Base-by-base conservation (phyloP, 2,113 vertebrate genomes). In the Chunga burmeisteri region DNA sequence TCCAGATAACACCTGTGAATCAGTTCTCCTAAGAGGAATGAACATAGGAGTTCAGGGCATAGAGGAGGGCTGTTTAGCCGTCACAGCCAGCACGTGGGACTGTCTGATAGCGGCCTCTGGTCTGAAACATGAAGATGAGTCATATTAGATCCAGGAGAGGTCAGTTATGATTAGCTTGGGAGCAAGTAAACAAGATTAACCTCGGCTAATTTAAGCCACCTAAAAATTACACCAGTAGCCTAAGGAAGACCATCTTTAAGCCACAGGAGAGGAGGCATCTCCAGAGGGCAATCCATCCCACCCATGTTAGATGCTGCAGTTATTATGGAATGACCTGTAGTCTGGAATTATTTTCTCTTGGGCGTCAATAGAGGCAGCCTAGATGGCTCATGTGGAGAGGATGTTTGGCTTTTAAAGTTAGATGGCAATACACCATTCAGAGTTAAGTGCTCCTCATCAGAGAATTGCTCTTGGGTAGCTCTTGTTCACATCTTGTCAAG, bases 141-240 rank as follows among this genome's bases (percentile, higher is more conserved):
- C 9, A 0, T 66, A 47, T n/a, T 42, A 63, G 40, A 87, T 50
- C 25, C 65, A 65, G 65, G 56, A 75, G 79, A 77, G 53, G 62
- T 82, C 82, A 70, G 71, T 92, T 92, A 68, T 38, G 34, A 82
- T 87, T 91, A 68, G 23, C 70, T 56, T 85, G 65, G 77, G 59
- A 87, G 82, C 32, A 30, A 93, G 52, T 63, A 87, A 91, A 75
- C 61, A 72, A 65, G 36, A 91, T 89, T 73, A 91, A 86, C 44
- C 47, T 85, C 40, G 6, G 61, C 34, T 95, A 90, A 91, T 87
- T 95, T 96, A 90, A 93, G 70, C 49, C 46, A 80, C 25, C 46
- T 96, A 75, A 85, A 95, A 81, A 72, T 72, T 62, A 56, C 20
- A 13, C 27, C 49, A 34, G 9, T n/a, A 82, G 56, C 52, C 49